Evolutionary conservation across 2,797 vertebrate genomes (phyloP), one percentile per base, ranked within the genome.

Genomic region (Enoplosus armatus): DNA sequence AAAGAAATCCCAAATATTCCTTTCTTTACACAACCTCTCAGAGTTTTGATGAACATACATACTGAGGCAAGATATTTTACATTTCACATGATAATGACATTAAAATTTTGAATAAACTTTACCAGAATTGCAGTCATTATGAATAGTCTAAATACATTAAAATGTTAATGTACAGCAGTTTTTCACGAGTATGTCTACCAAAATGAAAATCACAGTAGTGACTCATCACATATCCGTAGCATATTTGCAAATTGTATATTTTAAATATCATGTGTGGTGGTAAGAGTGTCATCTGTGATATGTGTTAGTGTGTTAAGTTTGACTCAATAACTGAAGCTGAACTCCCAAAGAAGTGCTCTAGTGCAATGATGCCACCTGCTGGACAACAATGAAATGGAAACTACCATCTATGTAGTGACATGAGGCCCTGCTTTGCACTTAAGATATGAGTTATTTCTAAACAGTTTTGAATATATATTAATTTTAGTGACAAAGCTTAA

Each of bases 301-400:
- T 9, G 20, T 1, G 31, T 48, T 69, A 18, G 9, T 58, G 16
- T 10, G 2, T 51, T 39, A n/a, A 3, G 2, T 76, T 66, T 18
- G 27, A 39, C 15, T 33, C 20, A 10, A 2, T 2, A 6, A 33
- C 37, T 31, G 6, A 27, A 24, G 8, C 37, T 55, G 24, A 59
- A 22, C 29, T 27, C 22, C 20, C 4, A 22, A 27, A 27, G 15
- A 55, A 9, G 11, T 65, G 6, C 1, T 75, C 4, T 47, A 54
- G 43, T 50, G 12, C 51, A 68, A 51, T 63, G 29, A 1, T 5
- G 50, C 83, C 87, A 73, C 69, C 88, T 92, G 45, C 60, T 89
- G 88, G 72, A 55, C 58, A 59, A 59, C 2, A 51, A 1, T 26
- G 6, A 35, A 51, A 59, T 0, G 3, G 8, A 54, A 7, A n/a